These are phyloP conservation scores for Gymnoscelis rufifasciata DNA, from an alignment of 2,888 invertebrate genomes.

Conservation along the genomic window DNA sequence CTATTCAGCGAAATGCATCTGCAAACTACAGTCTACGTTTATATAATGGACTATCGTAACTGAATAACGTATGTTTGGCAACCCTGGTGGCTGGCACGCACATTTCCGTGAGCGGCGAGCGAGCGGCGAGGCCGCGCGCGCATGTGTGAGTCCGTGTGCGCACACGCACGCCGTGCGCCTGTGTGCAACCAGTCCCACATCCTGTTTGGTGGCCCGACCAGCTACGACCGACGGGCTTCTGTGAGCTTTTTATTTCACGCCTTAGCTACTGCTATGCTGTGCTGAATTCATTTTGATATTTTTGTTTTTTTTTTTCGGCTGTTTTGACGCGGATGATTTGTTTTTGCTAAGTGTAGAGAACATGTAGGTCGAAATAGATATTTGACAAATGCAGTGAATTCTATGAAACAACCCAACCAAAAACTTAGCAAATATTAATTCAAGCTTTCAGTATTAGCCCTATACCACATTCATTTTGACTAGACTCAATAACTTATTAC, in stretches of 20 bases:
- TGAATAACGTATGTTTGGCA: constrained; percentile 33
- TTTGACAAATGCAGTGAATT: neutral
- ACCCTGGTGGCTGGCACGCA: constrained; percentile 59
- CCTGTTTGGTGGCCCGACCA: constrained; percentile 73
- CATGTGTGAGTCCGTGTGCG: constrained; percentile 49
- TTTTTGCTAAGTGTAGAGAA: neutral
- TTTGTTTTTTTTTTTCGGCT: neutral
- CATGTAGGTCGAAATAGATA: neutral
- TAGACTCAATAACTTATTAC: too few relatives aligned
- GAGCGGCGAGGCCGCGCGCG: constrained; percentile 63
- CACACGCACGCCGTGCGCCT: constrained; percentile 34
- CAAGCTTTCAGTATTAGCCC: too few relatives aligned
- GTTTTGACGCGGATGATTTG: constrained; percentile 11
- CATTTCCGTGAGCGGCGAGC: constrained; percentile 71
- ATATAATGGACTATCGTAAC: constrained; percentile 29
- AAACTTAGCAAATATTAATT: too few relatives aligned
- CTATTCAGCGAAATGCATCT: constrained; percentile 4
- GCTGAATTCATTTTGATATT: constrained; percentile 32
- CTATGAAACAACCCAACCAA: too few relatives aligned
- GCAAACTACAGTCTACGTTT: constrained; percentile 21
- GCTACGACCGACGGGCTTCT: constrained; percentile 60
- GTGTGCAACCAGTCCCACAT: constrained; percentile 78
- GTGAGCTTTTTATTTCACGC: constrained; percentile 76
- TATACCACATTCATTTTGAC: too few relatives aligned
- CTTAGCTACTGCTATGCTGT: constrained; percentile 49